A percentile compares a stretch with the other conserved stretches of the same genome.
phyloP scores from a whole-genome alignment of 1,140 invertebrate species.

The Penaeus vannamei region DNA sequence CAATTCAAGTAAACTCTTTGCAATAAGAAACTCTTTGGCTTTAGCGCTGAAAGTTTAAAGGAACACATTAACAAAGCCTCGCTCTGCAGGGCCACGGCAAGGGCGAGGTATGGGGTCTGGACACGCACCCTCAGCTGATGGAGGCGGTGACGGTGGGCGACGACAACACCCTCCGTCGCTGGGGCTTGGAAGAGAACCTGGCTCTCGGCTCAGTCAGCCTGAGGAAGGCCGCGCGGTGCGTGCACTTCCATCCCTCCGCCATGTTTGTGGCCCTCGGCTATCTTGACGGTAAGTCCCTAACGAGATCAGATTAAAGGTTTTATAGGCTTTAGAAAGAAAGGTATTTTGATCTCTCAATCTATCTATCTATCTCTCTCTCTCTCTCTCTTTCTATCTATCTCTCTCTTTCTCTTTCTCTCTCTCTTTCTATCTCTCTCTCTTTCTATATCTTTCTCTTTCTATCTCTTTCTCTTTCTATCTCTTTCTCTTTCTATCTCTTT shows the following conservation, averaged over 20 bases:
- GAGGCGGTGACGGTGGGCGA: constrained; percentile 66
- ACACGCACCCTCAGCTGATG: constrained; percentile 53
- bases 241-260: constrained; percentile 60
- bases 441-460: too few species aligned
- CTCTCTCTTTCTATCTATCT: too few species aligned
- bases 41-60: background rate
- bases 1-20: too few species aligned
- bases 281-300: constrained; percentile 56
- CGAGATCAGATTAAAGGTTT: too few species aligned
- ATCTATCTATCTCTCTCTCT: too few species aligned
- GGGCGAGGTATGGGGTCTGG: constrained; percentile 67
- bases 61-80: background rate
- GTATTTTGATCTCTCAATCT: too few species aligned
- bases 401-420: too few species aligned
- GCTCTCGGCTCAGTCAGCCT: constrained; percentile 55
- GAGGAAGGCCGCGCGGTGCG: constrained; percentile 56
- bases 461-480: too few species aligned
- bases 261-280: constrained; percentile 57
- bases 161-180: constrained; percentile 64
- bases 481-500: too few species aligned
- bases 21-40: too few species aligned
- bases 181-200: constrained; percentile 48
- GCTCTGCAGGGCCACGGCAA: constrained; percentile 63
- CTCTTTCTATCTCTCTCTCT: too few species aligned
- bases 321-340: too few species aligned